These are phyloP conservation scores for Pseudomyrmex concolor DNA, from an alignment of 1,140 invertebrate genomes.

Conservation along the genomic window DNA sequence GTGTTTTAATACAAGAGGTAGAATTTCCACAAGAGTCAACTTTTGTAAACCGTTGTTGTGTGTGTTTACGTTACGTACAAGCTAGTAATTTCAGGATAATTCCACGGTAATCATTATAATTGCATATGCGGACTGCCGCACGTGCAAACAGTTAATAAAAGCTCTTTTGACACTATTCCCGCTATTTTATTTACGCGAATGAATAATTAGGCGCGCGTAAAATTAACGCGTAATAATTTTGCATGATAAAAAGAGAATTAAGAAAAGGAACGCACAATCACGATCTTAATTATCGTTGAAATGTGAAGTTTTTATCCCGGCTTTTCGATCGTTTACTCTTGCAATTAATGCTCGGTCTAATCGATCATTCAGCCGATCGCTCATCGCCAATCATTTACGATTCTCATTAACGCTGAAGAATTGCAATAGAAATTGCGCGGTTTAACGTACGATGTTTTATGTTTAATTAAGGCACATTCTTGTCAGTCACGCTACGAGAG, in stretches of 20 bases:
- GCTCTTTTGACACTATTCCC: constrained; percentile 35
- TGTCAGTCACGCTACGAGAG: constrained; percentile 43
- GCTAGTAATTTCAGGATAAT: constrained; percentile 1
- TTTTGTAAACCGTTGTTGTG: constrained; percentile 45
- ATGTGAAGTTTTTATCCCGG: not conserved
- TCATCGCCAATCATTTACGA: not conserved
- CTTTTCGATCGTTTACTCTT: no score
- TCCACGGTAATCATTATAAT: constrained; percentile 32
- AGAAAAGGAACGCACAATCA: not conserved
- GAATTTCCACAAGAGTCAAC: constrained; percentile 3
- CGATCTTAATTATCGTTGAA: constrained; percentile 2
- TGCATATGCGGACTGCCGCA: constrained; percentile 16
- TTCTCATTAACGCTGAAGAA: constrained; percentile 17
- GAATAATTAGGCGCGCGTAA: constrained; percentile 16
- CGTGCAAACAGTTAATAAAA: constrained; percentile 37
- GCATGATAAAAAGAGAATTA: not conserved
- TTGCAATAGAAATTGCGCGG: not conserved
- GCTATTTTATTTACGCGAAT: constrained; percentile 1
- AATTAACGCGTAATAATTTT: not conserved
- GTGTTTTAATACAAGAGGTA: not conserved
- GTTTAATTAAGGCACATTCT: constrained; percentile 36
- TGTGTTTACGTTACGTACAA: constrained; percentile 5
- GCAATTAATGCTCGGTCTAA: not conserved
- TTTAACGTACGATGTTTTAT: constrained; percentile 5
- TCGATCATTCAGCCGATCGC: not conserved